Percentiles rank a stretch among this genome's conserved stretches.
phyloP scores from a whole-genome alignment of 2,888 invertebrate genomes.

The Epinotia ramella region DNA sequence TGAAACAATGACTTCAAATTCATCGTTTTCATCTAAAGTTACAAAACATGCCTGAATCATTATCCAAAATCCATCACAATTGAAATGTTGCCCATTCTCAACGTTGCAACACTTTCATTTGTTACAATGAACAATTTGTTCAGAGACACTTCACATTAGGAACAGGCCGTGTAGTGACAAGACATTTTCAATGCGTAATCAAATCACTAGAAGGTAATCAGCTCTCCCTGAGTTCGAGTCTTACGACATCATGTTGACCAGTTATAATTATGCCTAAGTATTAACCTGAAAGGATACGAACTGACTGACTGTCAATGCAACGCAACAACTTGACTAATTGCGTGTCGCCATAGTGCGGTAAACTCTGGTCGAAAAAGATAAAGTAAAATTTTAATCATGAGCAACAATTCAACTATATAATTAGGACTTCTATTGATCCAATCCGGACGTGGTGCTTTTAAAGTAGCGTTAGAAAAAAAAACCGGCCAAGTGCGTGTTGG shows the following conservation, averaged over 20 bases:
- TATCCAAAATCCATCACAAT: constrained; percentile 28
- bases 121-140: constrained; percentile 36
- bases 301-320: constrained; percentile 6
- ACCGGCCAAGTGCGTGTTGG: too few species aligned
- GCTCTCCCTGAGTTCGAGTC: background rate
- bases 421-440: too few species aligned
- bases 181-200: constrained; percentile 16
- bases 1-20: constrained; percentile 1
- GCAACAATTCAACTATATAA: too few species aligned
- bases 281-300: constrained; percentile 30
- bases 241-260: constrained; percentile 29
- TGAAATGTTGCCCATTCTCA: constrained; percentile 24
- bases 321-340: background rate
- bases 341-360: constrained; percentile 11
- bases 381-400: background rate
- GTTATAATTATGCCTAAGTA: constrained; percentile 28
- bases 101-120: constrained; percentile 23
- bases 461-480: too few species aligned
- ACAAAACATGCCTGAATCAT: constrained; percentile 7
- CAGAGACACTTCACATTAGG: constrained; percentile 24
- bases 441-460: too few species aligned
- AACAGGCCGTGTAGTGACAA: constrained; percentile 16
- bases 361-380: background rate
- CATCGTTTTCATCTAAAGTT: constrained; percentile 26
- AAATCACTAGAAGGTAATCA: background rate